phyloP scores from a whole-genome alignment of 1,140 invertebrate species.

The Ooceraea biroi region DNA sequence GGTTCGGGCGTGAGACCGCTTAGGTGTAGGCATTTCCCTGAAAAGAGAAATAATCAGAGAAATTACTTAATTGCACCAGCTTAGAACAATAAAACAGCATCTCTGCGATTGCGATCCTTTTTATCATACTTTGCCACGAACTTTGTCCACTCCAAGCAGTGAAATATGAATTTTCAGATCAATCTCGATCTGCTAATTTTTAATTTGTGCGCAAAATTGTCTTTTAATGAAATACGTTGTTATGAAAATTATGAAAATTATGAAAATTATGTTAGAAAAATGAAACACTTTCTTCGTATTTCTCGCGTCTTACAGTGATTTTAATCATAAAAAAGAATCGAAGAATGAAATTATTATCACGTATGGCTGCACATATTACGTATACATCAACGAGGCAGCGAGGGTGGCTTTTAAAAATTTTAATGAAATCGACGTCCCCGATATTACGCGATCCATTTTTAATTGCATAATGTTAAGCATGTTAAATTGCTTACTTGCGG shows the following conservation, averaged over 20 bases:
- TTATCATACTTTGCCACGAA: slow-evolving; percentile 36
- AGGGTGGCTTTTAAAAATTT: slow-evolving; percentile 46
- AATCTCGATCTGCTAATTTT: slow-evolving; percentile 17
- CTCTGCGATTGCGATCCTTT: neutral
- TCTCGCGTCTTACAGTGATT: slow-evolving; percentile 18
- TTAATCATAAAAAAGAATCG: neutral
- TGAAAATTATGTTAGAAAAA: slow-evolving; percentile 29
- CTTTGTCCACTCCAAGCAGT: neutral
- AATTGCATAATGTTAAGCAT: slow-evolving; percentile 58
- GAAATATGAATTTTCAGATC: slow-evolving; percentile 27
- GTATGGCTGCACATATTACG: neutral
- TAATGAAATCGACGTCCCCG: slow-evolving; percentile 19
- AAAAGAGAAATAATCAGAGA: slow-evolving; percentile 71
- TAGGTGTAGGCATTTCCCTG: slow-evolving; percentile 98
- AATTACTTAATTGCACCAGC: slow-evolving; percentile 14
- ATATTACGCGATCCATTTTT: slow-evolving; percentile 52
- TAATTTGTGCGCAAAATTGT: slow-evolving; percentile 22
- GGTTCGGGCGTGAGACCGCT: slow-evolving; percentile 97
- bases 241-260: slow-evolving; percentile 35
- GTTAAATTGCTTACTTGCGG: slow-evolving; percentile 62
- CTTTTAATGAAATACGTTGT: slow-evolving; percentile 7
- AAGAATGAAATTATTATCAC: slow-evolving; percentile 38
- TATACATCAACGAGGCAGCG: slow-evolving; percentile 13
- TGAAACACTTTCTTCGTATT: neutral
- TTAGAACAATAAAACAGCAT: neutral